Evolutionary conservation across 2,888 invertebrate genomes (phyloP).

Genomic region (Julus scanicus): DNA sequence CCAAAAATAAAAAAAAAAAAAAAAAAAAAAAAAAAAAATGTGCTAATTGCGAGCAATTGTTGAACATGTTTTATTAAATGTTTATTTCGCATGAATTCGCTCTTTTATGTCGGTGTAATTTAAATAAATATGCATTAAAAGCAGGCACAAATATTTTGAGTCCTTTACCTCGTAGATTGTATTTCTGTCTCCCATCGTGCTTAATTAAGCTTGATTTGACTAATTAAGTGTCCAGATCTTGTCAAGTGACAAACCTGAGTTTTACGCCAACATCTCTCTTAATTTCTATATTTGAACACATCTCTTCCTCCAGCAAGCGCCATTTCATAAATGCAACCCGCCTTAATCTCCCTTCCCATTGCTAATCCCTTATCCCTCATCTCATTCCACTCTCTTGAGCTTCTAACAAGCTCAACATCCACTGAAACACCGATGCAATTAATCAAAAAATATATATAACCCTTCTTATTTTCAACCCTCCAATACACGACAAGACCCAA

Average conservation of each 20-base stretch:
- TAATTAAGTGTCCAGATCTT: neutral
- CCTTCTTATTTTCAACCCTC: neutral
- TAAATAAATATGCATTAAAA: too few relatives aligned
- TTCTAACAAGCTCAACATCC: slow-evolving; percentile 4
- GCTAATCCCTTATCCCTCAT: slow-evolving; percentile 5
- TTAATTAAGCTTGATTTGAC: neutral
- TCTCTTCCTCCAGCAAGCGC: neutral
- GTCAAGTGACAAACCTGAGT: neutral
- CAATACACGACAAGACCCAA: neutral
- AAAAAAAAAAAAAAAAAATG: too few relatives aligned
- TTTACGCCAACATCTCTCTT: neutral
- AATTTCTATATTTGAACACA: too few relatives aligned
- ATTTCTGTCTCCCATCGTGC: neutral
- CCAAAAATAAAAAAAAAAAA: too few relatives aligned
- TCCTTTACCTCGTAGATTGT: neutral
- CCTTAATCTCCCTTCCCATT: neutral
- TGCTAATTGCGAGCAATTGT: too few relatives aligned
- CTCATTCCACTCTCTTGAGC: slow-evolving; percentile 46
- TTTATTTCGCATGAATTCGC: too few relatives aligned
- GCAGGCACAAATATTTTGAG: too few relatives aligned
- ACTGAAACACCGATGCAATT: slow-evolving; percentile 2
- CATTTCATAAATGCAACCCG: neutral
- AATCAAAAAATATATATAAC: neutral
- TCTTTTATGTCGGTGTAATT: too few relatives aligned
- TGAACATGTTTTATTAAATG: too few relatives aligned